phyloP scores from a whole-genome alignment of 2,113 vertebrate genomes.

The Narcine bancroftii region DNA sequence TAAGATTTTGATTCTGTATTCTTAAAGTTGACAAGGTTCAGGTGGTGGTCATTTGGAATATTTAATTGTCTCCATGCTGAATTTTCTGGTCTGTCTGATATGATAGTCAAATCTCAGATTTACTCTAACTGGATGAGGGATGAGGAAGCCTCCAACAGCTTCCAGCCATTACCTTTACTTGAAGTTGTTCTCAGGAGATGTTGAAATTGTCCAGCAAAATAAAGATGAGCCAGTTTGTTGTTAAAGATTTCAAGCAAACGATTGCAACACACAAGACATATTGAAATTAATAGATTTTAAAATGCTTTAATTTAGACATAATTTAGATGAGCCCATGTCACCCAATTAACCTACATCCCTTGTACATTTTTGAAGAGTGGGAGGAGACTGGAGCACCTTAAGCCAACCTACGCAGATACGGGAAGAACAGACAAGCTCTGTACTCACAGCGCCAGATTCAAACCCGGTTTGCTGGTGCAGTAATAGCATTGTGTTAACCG shows the following conservation, averaged over 20 bases:
- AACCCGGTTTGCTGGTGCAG: too few relatives aligned
- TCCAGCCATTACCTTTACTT: not conserved
- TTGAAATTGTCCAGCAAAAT: not conserved
- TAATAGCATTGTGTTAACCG: too few relatives aligned
- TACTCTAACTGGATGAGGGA: not conserved
- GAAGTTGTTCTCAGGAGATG: not conserved
- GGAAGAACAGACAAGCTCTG: too few relatives aligned
- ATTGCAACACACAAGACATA: not conserved
- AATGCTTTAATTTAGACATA: too few relatives aligned
- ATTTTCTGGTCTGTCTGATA: not conserved
- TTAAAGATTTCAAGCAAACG: too few relatives aligned
- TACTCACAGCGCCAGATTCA: too few relatives aligned
- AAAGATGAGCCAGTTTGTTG: not conserved
- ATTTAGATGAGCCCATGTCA: too few relatives aligned
- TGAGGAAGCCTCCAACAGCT: not conserved
- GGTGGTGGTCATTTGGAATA: not conserved
- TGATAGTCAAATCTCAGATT: not conserved
- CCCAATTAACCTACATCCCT: too few relatives aligned
- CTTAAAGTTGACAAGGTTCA: not conserved
- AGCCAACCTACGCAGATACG: too few relatives aligned
- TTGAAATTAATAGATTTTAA: conserved; percentile 14
- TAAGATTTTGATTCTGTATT: not conserved
- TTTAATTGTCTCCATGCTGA: not conserved
- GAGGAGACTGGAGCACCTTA: too few relatives aligned
- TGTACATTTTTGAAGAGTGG: too few relatives aligned